phyloP scores from a whole-genome alignment of 2,888 invertebrate genomes.

The Busseola fusca region DNA sequence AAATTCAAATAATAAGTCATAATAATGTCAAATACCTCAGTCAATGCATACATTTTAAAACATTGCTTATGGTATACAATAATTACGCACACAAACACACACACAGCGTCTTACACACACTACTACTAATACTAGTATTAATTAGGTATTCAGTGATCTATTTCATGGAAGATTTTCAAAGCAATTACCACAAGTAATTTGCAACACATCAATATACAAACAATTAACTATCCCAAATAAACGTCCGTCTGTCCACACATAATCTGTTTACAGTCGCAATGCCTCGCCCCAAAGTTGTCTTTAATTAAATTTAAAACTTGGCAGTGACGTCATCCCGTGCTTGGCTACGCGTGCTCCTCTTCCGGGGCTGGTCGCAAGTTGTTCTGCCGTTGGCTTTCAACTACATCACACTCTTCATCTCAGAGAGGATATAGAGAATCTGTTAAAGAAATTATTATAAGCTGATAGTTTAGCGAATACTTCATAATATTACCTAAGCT shows the following conservation, averaged over 20 bases:
- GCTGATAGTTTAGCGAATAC: background rate
- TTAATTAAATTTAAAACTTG: constrained; percentile 87
- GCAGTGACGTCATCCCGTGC: constrained; percentile 74
- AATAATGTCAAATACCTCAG: too few species aligned
- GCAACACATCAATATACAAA: background rate
- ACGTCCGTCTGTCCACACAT: constrained; percentile 67
- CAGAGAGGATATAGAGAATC: background rate
- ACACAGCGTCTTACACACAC: too few species aligned
- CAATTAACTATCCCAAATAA: constrained; percentile 21
- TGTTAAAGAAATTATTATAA: background rate
- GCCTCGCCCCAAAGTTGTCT: constrained; percentile 79
- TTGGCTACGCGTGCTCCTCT: constrained; percentile 69
- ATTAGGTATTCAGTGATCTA: too few species aligned
- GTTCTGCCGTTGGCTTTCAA: constrained; percentile 46
- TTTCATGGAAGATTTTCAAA: too few species aligned
- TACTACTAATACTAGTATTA: too few species aligned
- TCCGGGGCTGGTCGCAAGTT: constrained; percentile 56
- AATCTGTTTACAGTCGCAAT: constrained; percentile 77
- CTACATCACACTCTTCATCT: constrained; percentile 15
- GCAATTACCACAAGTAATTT: too few species aligned
- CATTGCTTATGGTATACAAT: too few species aligned
- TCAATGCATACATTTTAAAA: too few species aligned
- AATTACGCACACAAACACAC: too few species aligned
- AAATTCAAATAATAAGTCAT: too few species aligned
- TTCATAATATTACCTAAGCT: background rate